Conservation (phyloP, 64 coral and sea anemone genomes). For the Platygyra sinensis region DNA sequence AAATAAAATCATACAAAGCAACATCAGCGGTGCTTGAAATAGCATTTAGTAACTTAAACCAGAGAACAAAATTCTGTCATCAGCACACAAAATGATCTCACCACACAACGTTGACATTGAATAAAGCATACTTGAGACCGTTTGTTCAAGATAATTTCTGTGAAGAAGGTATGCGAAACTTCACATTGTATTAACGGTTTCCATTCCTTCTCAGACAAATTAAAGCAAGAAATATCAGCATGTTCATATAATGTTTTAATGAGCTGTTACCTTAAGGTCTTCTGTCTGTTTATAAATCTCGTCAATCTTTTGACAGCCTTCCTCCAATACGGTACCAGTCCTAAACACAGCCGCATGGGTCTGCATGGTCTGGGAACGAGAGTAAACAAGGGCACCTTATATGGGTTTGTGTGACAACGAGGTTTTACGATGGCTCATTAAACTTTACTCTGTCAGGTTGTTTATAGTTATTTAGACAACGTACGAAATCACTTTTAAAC, state of each 20-base stretch:
- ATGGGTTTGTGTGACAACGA: too few species aligned
- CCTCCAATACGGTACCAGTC: conserved; percentile 83
- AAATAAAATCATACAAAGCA: background rate
- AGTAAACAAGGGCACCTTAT: background rate
- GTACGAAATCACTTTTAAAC: too few species aligned
- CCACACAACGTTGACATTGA: too few species aligned
- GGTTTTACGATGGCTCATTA: too few species aligned
- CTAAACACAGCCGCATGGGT: conserved; percentile 91
- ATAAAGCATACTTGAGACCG: too few species aligned
- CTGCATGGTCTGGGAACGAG: conserved; percentile 77
- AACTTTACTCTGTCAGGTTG: too few species aligned
- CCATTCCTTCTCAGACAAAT: background rate
- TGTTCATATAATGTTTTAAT: background rate
- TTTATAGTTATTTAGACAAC: too few species aligned
- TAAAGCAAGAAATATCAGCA: background rate
- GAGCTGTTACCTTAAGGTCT: conserved; percentile 76
- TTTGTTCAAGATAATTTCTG: too few species aligned
- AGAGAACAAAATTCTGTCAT: too few species aligned
- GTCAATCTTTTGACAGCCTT: conserved; percentile 93
- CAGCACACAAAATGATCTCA: too few species aligned
- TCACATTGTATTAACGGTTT: too few species aligned
- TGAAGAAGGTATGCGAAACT: too few species aligned
- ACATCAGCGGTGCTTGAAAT: background rate
- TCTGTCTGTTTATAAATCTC: conserved; percentile 66
- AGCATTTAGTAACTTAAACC: background rate